Percentiles rank a stretch among this genome's conserved stretches.
Evolutionary conservation across 35 echinoderm and acorn worm species (phyloP).

Genomic region (Holothuria glaberrima): DNA sequence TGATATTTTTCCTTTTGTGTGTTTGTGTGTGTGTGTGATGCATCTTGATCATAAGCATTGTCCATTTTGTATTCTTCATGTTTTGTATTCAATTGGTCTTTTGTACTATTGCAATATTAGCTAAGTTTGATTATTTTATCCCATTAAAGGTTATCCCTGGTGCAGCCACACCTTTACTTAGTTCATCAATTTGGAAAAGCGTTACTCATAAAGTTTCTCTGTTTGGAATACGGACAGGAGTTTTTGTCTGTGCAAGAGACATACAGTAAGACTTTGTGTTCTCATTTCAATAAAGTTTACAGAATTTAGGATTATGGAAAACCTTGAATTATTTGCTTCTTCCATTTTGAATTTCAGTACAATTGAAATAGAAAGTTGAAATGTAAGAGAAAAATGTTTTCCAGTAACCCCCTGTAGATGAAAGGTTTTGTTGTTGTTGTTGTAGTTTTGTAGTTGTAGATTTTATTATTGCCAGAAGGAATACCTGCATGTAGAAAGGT

Average conservation of each 20-base stretch:
- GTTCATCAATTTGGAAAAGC: conserved; percentile 66
- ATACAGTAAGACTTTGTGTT: conserved; percentile 29
- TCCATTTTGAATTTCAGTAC: too few species aligned
- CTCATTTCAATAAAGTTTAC: too few species aligned
- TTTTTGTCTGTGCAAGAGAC: conserved; percentile 78
- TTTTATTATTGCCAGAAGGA: too few species aligned
- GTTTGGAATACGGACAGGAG: conserved; percentile 89
- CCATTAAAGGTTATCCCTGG: conserved; percentile 71
- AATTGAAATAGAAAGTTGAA: too few species aligned
- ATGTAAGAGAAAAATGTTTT: too few species aligned
- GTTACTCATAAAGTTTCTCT: conserved; percentile 77
- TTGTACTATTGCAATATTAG: neutral
- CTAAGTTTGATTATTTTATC: conserved; percentile 12
- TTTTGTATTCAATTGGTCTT: neutral
- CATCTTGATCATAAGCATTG: neutral
- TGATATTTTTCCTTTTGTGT: neutral
- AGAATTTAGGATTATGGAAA: too few species aligned
- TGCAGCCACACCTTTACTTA: conserved; percentile 58
- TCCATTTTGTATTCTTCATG: neutral
- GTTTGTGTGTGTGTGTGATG: neutral
- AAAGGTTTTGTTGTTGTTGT: too few species aligned
- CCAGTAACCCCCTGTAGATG: too few species aligned
- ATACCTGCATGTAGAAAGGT: too few species aligned
- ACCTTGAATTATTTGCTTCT: too few species aligned
- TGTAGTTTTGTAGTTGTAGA: too few species aligned